Conservation (phyloP, 2,797 vertebrate genomes). For the Eulemur coronatus region DNA sequence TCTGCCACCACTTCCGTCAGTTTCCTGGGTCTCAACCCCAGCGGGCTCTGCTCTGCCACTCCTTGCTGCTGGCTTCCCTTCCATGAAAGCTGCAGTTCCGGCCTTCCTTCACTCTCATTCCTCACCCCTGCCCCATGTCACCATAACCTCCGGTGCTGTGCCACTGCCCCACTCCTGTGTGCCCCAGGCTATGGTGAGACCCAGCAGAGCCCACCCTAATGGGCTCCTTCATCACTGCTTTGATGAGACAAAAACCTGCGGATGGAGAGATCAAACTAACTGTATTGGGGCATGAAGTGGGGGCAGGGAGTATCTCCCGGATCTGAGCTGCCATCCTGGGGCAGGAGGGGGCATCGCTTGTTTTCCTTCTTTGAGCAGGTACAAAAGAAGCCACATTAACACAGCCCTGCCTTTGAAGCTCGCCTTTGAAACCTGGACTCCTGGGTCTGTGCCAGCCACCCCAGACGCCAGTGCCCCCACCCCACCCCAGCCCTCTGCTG, state of each 20-base stretch:
- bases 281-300: conserved; percentile 36
- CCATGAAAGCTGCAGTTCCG: neutral
- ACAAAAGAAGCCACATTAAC: conserved; percentile 83
- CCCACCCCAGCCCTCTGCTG: neutral
- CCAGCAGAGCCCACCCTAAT: conserved; percentile 75
- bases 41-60: neutral
- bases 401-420: conserved; percentile 70
- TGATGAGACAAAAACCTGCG: conserved; percentile 81
- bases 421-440: conserved; percentile 66
- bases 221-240: conserved; percentile 76
- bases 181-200: conserved; percentile 69
- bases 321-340: conserved; percentile 82
- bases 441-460: conserved; percentile 70
- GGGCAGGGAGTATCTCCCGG: conserved; percentile 75
- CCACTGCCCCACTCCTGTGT: neutral
- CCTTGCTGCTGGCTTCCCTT: neutral
- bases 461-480: neutral
- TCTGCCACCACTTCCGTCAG: neutral
- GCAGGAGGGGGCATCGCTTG: conserved; percentile 79
- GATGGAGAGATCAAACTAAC: conserved; percentile 81
- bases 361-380: conserved; percentile 82
- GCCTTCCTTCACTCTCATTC: neutral
- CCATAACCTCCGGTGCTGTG: neutral
- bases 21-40: conserved; percentile 20
- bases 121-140: neutral